Evolutionary conservation across 1,140 invertebrate genomes (phyloP).

Genomic region (Ceratitis capitata): DNA sequence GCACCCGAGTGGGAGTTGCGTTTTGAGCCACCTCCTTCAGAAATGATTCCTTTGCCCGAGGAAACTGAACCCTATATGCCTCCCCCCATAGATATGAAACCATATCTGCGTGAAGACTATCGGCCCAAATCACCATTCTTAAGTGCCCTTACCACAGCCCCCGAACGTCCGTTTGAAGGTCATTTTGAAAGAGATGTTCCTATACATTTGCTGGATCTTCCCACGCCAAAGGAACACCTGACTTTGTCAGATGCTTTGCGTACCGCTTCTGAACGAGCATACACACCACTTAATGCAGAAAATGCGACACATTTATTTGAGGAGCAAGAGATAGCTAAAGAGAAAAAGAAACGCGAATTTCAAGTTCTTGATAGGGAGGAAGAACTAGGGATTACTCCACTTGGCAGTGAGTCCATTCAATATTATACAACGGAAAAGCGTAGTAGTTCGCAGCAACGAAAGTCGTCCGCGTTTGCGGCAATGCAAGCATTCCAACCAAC

Average conservation of each 20-base stretch:
- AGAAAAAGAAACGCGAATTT: conserved; percentile 60
- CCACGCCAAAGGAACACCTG: conserved; percentile 64
- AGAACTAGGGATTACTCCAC: conserved; percentile 53
- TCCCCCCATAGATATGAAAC: conserved; percentile 69
- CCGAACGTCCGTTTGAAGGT: conserved; percentile 70
- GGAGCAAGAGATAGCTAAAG: conserved; percentile 52
- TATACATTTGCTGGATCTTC: conserved; percentile 64
- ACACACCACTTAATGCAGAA: conserved; percentile 59
- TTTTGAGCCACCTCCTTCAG: conserved; percentile 60
- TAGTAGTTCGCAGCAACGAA: conserved; percentile 46
- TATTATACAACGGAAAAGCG: conserved; percentile 50
- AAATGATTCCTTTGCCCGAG: conserved; percentile 69
- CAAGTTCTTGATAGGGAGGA: conserved; percentile 59
- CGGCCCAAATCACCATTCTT: conserved; percentile 73
- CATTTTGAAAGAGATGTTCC: conserved; percentile 64
- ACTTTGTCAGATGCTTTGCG: conserved; percentile 65
- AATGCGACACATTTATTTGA: conserved; percentile 56
- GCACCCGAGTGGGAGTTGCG: conserved; percentile 69
- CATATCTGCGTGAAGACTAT: conserved; percentile 65
- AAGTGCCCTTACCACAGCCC: conserved; percentile 74
- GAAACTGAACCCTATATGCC: conserved; percentile 73
- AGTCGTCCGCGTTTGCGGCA: conserved; percentile 61
- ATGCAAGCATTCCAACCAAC: conserved; percentile 65
- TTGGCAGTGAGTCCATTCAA: conserved; percentile 51
- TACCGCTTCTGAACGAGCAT: conserved; percentile 65